Conservation (phyloP, 1,140 invertebrate genomes). For the Microplitis mediator region DNA sequence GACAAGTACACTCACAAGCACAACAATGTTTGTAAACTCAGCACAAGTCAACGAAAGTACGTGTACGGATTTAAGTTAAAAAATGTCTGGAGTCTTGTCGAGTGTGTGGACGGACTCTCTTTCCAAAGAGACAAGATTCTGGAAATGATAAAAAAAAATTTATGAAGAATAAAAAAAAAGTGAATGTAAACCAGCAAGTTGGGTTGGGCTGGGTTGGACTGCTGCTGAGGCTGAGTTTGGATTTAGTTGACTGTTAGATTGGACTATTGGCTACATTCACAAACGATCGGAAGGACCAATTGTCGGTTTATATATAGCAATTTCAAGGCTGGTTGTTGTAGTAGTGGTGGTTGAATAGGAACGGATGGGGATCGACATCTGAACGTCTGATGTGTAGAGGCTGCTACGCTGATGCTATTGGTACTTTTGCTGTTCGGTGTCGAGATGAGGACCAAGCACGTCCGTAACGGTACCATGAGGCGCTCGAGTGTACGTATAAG, state of each 20-base stretch:
- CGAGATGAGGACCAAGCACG: background rate
- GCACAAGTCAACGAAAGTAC: too few relatives aligned
- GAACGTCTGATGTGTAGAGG: background rate
- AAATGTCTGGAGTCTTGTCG: too few relatives aligned
- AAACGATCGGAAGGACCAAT: background rate
- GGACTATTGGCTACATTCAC: background rate
- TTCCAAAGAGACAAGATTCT: too few relatives aligned
- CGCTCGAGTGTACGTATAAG: background rate
- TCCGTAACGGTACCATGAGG: background rate
- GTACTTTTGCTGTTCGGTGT: background rate
- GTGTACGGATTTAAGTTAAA: too few relatives aligned
- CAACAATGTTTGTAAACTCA: too few relatives aligned
- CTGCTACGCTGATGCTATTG: background rate
- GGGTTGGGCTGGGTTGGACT: too few relatives aligned
- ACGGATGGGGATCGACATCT: background rate
- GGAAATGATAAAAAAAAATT: too few relatives aligned
- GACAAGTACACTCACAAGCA: background rate
- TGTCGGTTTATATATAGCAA: background rate
- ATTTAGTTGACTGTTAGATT: background rate
- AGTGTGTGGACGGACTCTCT: too few relatives aligned
- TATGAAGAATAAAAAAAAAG: background rate
- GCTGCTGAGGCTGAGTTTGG: too few relatives aligned
- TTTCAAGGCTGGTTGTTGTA: background rate
- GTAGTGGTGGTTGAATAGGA: background rate
- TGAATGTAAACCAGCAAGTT: background rate